Evolutionary conservation across 2,113 vertebrate species (phyloP).

Genomic region (Phalacrocorax carbo): DNA sequence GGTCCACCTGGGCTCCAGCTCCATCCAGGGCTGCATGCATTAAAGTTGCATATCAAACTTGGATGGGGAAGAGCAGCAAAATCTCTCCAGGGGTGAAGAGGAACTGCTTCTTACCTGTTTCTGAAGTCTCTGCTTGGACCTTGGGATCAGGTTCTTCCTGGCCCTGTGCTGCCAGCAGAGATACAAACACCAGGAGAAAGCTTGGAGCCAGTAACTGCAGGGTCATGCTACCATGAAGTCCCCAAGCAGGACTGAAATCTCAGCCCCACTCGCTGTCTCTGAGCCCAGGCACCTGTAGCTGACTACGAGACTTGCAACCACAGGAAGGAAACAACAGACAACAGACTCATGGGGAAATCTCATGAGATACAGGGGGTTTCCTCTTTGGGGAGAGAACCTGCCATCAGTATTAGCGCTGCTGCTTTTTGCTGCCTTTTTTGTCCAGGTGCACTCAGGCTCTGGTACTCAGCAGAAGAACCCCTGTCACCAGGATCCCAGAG

Average conservation of each 20-base stretch:
- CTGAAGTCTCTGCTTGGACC: neutral
- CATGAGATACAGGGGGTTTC: neutral
- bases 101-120: neutral
- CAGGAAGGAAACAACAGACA: conserved; percentile 1
- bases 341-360: neutral
- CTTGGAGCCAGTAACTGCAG: neutral
- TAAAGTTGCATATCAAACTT: neutral
- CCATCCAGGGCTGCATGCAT: neutral
- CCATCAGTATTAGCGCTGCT: neutral
- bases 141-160: neutral
- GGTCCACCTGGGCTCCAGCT: accelerated
- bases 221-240: neutral
- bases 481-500: neutral
- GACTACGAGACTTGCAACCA: neutral
- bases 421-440: neutral
- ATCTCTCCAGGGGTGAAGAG: neutral
- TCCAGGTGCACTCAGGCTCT: neutral
- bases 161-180: neutral
- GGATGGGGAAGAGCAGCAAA: neutral
- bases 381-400: neutral
- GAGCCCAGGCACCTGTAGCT: neutral
- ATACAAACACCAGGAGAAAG: neutral
- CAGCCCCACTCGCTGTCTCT: neutral
- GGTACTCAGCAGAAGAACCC: neutral
- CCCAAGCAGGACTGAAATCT: neutral